Evolutionary conservation across 2,888 invertebrate species (phyloP), one percentile per base, ranked within the genome.

Genomic region (Branchellion lobata): DNA sequence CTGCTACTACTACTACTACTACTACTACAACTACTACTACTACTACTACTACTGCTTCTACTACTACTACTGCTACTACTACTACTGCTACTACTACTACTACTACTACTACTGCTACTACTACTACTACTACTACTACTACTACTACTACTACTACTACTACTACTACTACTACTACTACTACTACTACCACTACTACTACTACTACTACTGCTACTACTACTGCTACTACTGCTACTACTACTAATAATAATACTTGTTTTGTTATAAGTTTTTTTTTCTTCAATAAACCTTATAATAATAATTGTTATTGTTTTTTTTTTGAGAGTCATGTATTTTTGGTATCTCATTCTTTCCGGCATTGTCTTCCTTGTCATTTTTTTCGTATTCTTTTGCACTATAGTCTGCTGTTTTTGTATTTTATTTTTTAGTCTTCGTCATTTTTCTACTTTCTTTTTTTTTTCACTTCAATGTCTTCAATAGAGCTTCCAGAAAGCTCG

Each of bases 71-170:
- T 79, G 79, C 74, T 79, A 79, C 74, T 79, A 79, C 74, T 79
- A 79, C 74, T 79, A 79, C 74, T 79, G 29, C 74, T 79, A 78
- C 74, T 79, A 51, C 74, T 79, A 78, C 74, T 79, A 78, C 74
- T 79, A 79, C 74, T 79, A 79, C 74, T 79, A 79, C 74, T 79
- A 79, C 74, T 79, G 47, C 74, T 79, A 78, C 74, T 79, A 79
- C 74, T 79, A 78, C 69, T 79, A 79, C 47, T 79, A 79, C 47
- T 79, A 78, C 47, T 79, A 78, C 47, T 79, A 78, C 47, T 79
- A 78, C 47, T 79, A 78, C 47, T 79, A 78, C 47, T 78, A 78
- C 69, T 78, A 74, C 40, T 74, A 40, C 74, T 79, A 79, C 74
- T 79, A 78, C 74, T 79, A 78, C 74, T 72, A 14, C n/a, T 72